Percentiles rank a stretch among this genome's conserved stretches.
Evolutionary conservation across 2,113 vertebrate species (phyloP).

Genomic region (Leptosomus discolor): DNA sequence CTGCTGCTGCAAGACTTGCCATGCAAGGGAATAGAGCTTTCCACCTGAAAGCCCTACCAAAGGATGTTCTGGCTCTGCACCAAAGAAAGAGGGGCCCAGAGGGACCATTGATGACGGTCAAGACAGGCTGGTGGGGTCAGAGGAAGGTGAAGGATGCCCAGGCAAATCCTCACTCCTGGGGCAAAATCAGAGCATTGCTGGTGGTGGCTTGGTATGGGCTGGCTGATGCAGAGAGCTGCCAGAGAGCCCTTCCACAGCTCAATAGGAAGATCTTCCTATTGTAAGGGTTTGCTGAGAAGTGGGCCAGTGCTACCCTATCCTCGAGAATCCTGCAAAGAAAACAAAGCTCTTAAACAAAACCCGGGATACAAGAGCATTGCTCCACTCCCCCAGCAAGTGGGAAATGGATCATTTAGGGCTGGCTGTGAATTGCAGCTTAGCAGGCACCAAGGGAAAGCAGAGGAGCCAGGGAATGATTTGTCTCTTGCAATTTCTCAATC

Average conservation of each 20-base stretch:
- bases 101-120: neutral
- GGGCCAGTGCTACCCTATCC: neutral
- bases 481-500: conserved; percentile 38
- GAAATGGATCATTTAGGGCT: conserved; percentile 9
- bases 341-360: neutral
- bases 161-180: neutral
- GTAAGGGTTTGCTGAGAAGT: neutral
- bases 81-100: neutral
- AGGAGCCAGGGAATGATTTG: conserved; percentile 27
- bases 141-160: neutral
- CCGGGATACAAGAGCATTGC: neutral
- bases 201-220: rapidly evolving
- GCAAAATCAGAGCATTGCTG: rapidly evolving
- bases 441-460: neutral
- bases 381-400: neutral
- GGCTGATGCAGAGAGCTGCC: neutral
- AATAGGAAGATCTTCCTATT: neutral
- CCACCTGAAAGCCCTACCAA: neutral
- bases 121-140: neutral
- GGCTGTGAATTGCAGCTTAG: conserved; percentile 25
- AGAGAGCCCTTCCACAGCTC: neutral
- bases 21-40: rapidly evolving
- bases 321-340: neutral
- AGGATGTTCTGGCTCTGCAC: neutral
- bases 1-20: rapidly evolving